Evolutionary conservation across 2,888 invertebrate species (phyloP).

Genomic region (Phyllotreta cruciferae): DNA sequence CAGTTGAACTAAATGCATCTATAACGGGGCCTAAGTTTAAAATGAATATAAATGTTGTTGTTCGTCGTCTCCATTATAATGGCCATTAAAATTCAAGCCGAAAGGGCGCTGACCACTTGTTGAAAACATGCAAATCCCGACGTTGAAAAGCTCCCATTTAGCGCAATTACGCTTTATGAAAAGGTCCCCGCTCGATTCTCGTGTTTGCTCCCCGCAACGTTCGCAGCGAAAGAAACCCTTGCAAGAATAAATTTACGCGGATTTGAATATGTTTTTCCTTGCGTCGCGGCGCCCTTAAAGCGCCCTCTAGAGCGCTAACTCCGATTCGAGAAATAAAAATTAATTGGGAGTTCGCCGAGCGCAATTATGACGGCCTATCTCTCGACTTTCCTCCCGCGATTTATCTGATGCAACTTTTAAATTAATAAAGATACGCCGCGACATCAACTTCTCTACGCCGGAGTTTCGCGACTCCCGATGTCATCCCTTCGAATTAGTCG

Average conservation of each 20-base stretch:
- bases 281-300: no score
- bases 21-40: no score
- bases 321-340: no score
- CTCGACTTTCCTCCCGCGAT: constrained; percentile 28
- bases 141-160: constrained; percentile 2
- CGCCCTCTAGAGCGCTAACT: no score
- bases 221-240: neutral
- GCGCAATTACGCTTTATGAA: neutral
- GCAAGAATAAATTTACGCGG: neutral
- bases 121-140: constrained; percentile 6
- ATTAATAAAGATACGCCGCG: constrained; percentile 39
- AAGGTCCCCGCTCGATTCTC: neutral
- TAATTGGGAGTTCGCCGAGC: no score
- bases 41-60: neutral
- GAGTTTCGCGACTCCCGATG: constrained; percentile 28
- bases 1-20: no score
- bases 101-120: constrained; percentile 4
- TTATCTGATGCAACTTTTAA: constrained; percentile 38
- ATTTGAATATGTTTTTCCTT: neutral
- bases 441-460: constrained; percentile 36
- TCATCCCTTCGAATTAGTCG: constrained; percentile 33
- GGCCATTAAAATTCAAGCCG: neutral
- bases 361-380: no score
- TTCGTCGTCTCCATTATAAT: neutral
- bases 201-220: neutral